Conservation (phyloP, 2,888 invertebrate genomes). For the Malthinus seriepunctatus region DNA sequence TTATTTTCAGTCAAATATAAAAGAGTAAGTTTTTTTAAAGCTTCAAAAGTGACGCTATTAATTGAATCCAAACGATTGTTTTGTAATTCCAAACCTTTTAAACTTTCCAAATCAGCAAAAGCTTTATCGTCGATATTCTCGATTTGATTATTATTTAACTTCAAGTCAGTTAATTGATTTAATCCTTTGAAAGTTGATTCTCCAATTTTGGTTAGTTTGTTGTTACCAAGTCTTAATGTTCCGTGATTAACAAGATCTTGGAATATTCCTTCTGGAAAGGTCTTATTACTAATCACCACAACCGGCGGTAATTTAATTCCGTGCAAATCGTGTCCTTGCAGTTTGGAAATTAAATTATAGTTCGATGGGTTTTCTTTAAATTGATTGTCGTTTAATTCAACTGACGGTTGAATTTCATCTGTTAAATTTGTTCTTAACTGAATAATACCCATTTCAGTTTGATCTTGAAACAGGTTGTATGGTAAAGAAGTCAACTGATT, state of each 20-base stretch:
- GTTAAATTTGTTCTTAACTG: background rate
- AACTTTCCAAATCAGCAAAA: background rate
- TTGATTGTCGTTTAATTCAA: background rate
- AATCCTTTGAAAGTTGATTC: background rate
- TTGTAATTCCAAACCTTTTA: background rate
- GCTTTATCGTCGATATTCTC: background rate
- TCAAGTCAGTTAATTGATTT: background rate
- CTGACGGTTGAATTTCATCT: background rate
- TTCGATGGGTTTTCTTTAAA: background rate
- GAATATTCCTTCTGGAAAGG: too few relatives aligned
- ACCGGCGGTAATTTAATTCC: background rate
- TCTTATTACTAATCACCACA: too few relatives aligned
- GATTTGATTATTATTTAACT: constrained; percentile 1
- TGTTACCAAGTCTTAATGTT: background rate
- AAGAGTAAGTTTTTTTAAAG: too few relatives aligned
- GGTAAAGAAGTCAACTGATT: background rate
- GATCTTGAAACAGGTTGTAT: too few relatives aligned
- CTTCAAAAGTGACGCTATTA: background rate
- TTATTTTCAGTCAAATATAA: background rate
- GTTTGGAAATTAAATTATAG: background rate
- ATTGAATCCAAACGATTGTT: constrained; percentile 1
- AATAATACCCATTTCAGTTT: too few relatives aligned
- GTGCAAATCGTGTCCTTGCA: background rate
- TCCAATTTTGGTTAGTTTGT: background rate
- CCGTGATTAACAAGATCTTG: too few relatives aligned